Conservation (phyloP, 2,888 invertebrate genomes). For the Lepeophtheirus nordmannii region DNA sequence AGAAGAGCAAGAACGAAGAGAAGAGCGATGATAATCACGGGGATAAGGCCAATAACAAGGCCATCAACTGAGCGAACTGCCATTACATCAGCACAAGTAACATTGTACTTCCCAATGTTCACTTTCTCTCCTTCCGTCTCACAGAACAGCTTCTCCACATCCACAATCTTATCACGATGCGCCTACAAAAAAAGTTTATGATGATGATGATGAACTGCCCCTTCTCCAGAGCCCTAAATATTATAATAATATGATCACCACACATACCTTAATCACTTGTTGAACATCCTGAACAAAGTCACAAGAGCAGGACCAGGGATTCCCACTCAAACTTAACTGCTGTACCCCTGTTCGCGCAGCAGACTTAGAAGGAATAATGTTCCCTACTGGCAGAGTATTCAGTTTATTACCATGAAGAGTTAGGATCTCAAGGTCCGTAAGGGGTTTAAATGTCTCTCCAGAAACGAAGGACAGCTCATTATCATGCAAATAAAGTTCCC, state of each 20-base stretch:
- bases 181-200: too few species aligned
- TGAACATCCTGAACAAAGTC: slow-evolving; percentile 44
- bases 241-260: too few species aligned
- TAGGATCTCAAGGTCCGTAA: slow-evolving; percentile 49
- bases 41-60: too few species aligned
- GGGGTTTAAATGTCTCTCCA: slow-evolving; percentile 52
- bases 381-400: slow-evolving; percentile 41
- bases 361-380: slow-evolving; percentile 51
- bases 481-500: slow-evolving; percentile 54
- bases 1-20: too few species aligned
- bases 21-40: too few species aligned
- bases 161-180: slow-evolving; percentile 50
- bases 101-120: background rate
- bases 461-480: slow-evolving; percentile 53
- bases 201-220: too few species aligned
- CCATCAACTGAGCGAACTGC: background rate
- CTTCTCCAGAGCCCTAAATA: too few species aligned
- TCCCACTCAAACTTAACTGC: slow-evolving; percentile 34
- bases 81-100: slow-evolving; percentile 13
- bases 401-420: slow-evolving; percentile 56
- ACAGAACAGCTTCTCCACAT: slow-evolving; percentile 58
- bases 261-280: slow-evolving; percentile 49
- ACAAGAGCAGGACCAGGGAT: slow-evolving; percentile 70
- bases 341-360: too few species aligned
- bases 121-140: slow-evolving; percentile 31